Base-by-base conservation (phyloP, 2,888 invertebrate species). In the Apotomis turbidana region DNA sequence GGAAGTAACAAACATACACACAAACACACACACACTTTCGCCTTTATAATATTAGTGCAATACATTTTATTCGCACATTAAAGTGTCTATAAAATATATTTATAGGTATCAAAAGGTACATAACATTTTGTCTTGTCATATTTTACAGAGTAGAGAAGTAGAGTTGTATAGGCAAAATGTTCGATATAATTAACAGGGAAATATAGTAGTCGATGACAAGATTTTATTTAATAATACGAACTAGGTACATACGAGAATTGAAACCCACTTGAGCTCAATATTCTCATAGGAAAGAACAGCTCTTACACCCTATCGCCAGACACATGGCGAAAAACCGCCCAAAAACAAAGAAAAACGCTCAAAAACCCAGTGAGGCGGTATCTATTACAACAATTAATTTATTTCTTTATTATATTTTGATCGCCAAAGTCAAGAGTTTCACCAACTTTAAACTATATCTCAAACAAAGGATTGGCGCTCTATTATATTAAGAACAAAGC, bases 251-350 rank as follows among this genome's bases (percentile, higher is more conserved):
- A 64, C 13, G 55, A 54, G 66, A 62, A 75, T 74, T 68, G 77
- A 75, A 68, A 69, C 52, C 74, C 78, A 78, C 83, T 81, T 71
- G 69, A 80, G 77, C 76, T 71, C 82, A 83, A 89, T 85, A 86
- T 91, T 92, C 91, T 87, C 91, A 92, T 87, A 90, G 91, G 87
- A 91, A 92, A 86, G 79, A 79, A 78, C 80, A 77, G 77, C 76
- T 81, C 80, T 80, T 71, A 77, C 81, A 79, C 80, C 71, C 71
- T 62, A 75, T 81, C 79, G 80, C 79, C 79, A 81, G 81, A 73
- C 59, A 83, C 82, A 80, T 76, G 78, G 78, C 78, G 79, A 79
- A 81, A 85, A 85, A 86, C 83, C 77, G 77, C 71, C 77, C 81
- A 85, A 86, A 90, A 90, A 91, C 91, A 88, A 87, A 81, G 74